phyloP scores from a whole-genome alignment of 2,888 invertebrate genomes.

The Neria commutata region DNA sequence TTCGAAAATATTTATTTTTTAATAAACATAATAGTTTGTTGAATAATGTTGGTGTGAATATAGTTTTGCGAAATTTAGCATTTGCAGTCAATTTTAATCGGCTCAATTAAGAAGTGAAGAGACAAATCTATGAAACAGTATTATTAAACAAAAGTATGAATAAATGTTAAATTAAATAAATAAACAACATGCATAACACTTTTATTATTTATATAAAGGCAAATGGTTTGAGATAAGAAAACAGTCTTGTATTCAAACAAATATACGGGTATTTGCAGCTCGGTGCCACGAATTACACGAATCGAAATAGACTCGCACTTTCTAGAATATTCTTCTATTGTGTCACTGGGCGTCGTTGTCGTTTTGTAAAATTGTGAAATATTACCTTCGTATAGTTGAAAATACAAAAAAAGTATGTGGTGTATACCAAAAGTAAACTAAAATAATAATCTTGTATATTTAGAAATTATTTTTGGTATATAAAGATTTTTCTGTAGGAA shows the following conservation, averaged over 20 bases:
- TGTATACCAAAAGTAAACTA: too few relatives aligned
- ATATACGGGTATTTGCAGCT: neutral
- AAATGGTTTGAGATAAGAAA: too few relatives aligned
- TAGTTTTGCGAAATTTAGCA: neutral
- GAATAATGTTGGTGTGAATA: neutral
- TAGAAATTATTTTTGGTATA: neutral
- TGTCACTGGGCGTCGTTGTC: too few relatives aligned
- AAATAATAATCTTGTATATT: too few relatives aligned
- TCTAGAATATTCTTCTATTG: neutral
- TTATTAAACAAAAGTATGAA: too few relatives aligned
- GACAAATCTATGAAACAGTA: neutral
- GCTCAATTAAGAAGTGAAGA: neutral
- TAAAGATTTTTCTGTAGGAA: neutral
- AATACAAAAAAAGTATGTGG: too few relatives aligned
- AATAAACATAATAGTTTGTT: neutral
- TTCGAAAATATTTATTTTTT: slow-evolving; percentile 27
- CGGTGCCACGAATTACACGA: neutral
- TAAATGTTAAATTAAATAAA: too few relatives aligned
- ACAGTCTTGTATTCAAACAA: neutral
- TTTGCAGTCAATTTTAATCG: slow-evolving; percentile 15
- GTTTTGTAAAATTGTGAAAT: too few relatives aligned
- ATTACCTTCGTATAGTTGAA: too few relatives aligned
- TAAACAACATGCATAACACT: too few relatives aligned
- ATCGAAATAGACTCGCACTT: neutral
- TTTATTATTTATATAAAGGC: too few relatives aligned